Percentiles rank a stretch among this genome's conserved stretches.
phyloP scores from a whole-genome alignment of 1,140 invertebrate species.

The Zaprionus vittiger region DNA sequence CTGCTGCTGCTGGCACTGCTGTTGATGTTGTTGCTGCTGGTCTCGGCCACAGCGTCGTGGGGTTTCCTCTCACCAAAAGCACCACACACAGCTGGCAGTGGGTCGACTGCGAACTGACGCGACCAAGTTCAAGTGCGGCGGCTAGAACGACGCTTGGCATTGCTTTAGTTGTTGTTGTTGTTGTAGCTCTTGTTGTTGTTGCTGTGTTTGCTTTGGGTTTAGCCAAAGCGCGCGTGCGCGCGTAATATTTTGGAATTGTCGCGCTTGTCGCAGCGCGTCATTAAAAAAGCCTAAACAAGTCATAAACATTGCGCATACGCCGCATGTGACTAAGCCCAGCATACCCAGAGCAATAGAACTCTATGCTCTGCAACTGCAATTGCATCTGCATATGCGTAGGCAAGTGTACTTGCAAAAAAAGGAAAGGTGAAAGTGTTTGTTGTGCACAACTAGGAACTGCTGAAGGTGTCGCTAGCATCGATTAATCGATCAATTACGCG shows the following conservation, averaged over 20 bases:
- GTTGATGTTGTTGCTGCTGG: constrained; percentile 28
- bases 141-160: constrained; percentile 72
- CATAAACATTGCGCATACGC: constrained; percentile 53
- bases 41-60: constrained; percentile 48
- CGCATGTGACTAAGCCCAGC: constrained; percentile 18
- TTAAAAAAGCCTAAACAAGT: constrained; percentile 67
- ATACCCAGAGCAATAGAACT: neutral
- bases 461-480: constrained; percentile 29
- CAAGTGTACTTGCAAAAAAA: neutral
- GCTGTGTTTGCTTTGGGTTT: constrained; percentile 51
- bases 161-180: constrained; percentile 48
- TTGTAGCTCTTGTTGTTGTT: constrained; percentile 31
- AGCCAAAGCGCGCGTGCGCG: constrained; percentile 75
- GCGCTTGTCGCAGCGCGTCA: constrained; percentile 46
- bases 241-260: constrained; percentile 53
- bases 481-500: constrained; percentile 24
- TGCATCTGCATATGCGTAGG: no score
- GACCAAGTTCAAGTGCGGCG: constrained; percentile 79
- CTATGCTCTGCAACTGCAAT: no score
- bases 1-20: constrained; percentile 19
- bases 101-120: constrained; percentile 66
- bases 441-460: constrained; percentile 16
- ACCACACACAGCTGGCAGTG: constrained; percentile 57
- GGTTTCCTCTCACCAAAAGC: constrained; percentile 73
- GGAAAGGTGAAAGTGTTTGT: neutral